A percentile compares a stretch with the other conserved stretches of the same genome.
These are phyloP conservation scores for Crotalus viridis DNA, from an alignment of 2,113 vertebrate species.

Conservation along the genomic window DNA sequence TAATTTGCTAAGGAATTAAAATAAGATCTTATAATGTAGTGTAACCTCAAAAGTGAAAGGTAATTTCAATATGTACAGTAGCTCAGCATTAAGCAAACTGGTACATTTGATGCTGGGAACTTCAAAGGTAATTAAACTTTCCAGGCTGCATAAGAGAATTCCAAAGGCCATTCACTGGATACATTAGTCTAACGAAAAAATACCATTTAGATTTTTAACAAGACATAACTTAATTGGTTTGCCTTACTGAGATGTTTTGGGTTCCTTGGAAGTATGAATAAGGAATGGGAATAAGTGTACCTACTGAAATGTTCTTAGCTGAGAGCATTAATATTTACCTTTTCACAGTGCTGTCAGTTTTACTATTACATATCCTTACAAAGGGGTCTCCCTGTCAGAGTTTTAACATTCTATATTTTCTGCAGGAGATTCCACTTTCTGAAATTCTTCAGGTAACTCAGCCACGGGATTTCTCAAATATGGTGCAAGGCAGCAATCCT, in stretches of 20 bases:
- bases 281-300: background rate
- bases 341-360: background rate
- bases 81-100: background rate
- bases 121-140: background rate
- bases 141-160: background rate
- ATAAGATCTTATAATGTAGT: too few species aligned
- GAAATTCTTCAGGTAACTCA: constrained; percentile 95
- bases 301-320: background rate
- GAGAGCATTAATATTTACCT: background rate
- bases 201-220: background rate
- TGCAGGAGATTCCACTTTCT: constrained; percentile 96
- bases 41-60: background rate
- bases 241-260: background rate
- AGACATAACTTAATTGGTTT: background rate
- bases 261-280: background rate
- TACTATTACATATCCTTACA: background rate
- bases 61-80: background rate
- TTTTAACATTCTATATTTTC: constrained; percentile 61
- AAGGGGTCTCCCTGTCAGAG: background rate
- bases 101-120: background rate
- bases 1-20: background rate
- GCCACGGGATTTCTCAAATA: constrained; percentile 82
- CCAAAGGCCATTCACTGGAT: background rate
- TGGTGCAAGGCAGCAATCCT: constrained; percentile 88
- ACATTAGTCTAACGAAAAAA: background rate